These are phyloP conservation scores for Perognathus longimembris DNA, from an alignment of 2,113 vertebrate species.

Conservation along the genomic window DNA sequence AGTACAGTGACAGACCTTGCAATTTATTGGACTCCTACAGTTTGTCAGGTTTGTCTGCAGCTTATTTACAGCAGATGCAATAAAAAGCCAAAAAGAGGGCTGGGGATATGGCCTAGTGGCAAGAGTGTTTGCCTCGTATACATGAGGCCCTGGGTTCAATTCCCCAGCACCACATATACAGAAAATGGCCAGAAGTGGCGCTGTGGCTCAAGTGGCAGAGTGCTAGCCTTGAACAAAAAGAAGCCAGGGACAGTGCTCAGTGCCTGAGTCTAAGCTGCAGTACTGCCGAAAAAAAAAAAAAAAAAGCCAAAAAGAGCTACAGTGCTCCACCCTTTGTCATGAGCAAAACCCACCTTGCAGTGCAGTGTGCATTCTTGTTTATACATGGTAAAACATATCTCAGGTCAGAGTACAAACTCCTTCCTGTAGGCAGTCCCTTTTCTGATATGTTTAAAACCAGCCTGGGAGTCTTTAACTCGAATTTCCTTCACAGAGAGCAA, in stretches of 20 bases:
- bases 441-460: neutral
- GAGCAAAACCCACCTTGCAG: neutral
- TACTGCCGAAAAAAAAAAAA: too few species aligned
- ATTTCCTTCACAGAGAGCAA: too few species aligned
- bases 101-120: too few species aligned
- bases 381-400: neutral
- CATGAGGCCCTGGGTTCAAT: too few species aligned
- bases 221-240: too few species aligned
- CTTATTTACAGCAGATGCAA: slow-evolving; percentile 74
- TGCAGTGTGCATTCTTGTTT: rapidly evolving
- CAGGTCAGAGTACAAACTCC: neutral
- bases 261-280: too few species aligned
- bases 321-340: neutral
- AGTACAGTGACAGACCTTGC: neutral
- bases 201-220: too few species aligned
- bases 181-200: too few species aligned
- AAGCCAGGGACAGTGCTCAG: too few species aligned
- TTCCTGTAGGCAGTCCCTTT: neutral
- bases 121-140: too few species aligned
- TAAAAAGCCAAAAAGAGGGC: slow-evolving; percentile 75
- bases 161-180: too few species aligned
- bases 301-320: slow-evolving; percentile 66
- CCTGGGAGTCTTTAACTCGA: too few species aligned
- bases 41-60: slow-evolving; percentile 70
- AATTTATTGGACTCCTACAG: slow-evolving; percentile 55